Evolutionary conservation across 1,140 invertebrate genomes (phyloP), one percentile per base, ranked within the genome.

Genomic region (Schlechtendalia chinensis): DNA sequence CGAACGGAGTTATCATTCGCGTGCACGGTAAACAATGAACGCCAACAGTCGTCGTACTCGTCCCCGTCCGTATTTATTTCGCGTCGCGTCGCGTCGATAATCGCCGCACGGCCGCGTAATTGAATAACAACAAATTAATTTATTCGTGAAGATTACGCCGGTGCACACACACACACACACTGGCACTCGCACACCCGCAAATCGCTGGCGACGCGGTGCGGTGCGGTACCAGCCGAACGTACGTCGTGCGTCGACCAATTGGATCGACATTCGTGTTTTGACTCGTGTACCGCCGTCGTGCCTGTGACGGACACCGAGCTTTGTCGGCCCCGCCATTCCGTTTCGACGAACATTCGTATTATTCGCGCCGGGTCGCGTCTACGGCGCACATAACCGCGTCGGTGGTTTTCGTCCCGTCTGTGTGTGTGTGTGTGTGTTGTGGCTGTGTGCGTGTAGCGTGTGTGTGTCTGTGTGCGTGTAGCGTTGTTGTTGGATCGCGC

Each of bases 191-290:
- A n/a, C n/a, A n/a, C n/a, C n/a, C n/a, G n/a, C n/a, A n/a, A n/a
- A n/a, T n/a, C n/a, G 27, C 59, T 5, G 14, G 16, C 54, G n/a
- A n/a, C 59, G 14, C 58, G 5, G 32, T 39, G 32, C 32, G 32
- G 32, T 39, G 47, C 47, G 47, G 5, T 50, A 14, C 39, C 39
- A 4, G 39, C 10, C 10, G 39, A 32, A n/a, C 63, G 3, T 11
- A 2, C 19, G 63, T n/a, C n/a, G n/a, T n/a, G 32, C 65, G 6
- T 6, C 67, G 45, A 69, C 67, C 67, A 69, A 69, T 69, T 69
- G 67, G 12, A 69, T 50, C 67, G 67, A 50, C 45, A 27, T 69
- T 69, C 67, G 67, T 69, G 67, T 12, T 50, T 17, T 16, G 19
- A 50, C 24, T 22, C 22, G 14, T 16, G 14, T 27, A 69, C 8